Conservation (phyloP, 2,797 vertebrate genomes). For the Myotis daubentonii region DNA sequence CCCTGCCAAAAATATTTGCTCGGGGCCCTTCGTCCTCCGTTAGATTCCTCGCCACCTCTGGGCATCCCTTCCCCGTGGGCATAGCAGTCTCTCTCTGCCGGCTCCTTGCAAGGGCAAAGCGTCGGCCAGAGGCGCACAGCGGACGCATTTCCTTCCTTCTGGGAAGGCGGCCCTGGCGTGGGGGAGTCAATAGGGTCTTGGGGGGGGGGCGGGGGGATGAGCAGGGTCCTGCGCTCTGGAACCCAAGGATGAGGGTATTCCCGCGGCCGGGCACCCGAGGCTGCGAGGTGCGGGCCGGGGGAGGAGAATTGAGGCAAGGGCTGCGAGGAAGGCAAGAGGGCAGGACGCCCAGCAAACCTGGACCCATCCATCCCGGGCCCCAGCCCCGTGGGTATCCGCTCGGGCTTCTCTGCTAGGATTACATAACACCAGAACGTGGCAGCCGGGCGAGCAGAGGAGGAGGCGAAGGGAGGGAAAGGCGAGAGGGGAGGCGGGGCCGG, state of each 20-base stretch:
- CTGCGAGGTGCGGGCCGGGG: not conserved
- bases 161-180: not conserved
- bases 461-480: not conserved
- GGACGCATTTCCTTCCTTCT: not conserved
- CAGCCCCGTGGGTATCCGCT: not conserved
- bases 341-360: not conserved
- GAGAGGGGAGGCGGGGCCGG: not conserved
- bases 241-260: not conserved
- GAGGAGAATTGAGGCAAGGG: not conserved
- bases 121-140: not conserved
- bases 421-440: slow-evolving; percentile 76
- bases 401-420: not conserved
- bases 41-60: not conserved
- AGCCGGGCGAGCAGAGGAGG: not conserved
- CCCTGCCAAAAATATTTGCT: not conserved
- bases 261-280: not conserved
- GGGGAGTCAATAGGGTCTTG: not conserved
- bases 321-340: not conserved
- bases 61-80: not conserved
- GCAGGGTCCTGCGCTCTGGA: not conserved
- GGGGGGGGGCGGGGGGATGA: not conserved
- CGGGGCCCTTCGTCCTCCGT: not conserved
- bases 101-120: not conserved
- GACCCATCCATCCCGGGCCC: not conserved
- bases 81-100: not conserved